Evolutionary conservation across 2,888 invertebrate species (phyloP).

Genomic region (Amorpha juglandis): DNA sequence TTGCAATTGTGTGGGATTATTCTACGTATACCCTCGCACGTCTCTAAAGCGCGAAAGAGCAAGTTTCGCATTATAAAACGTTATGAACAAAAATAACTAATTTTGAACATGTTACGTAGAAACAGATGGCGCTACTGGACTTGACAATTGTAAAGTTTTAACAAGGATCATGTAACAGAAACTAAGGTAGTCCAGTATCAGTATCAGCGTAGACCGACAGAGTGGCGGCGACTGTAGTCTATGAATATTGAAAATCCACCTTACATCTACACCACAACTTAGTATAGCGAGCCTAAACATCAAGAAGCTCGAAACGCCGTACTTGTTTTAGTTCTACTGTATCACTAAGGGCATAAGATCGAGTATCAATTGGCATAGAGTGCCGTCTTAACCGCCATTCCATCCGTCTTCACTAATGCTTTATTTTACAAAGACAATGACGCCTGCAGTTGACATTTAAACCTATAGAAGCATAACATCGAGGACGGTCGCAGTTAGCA

Average conservation of each 20-base stretch:
- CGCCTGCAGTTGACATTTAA: slow-evolving; percentile 3
- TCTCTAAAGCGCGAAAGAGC: not conserved
- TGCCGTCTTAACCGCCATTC: not conserved
- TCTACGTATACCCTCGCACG: slow-evolving; percentile 9
- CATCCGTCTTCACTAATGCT: not conserved
- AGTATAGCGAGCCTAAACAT: too few species aligned
- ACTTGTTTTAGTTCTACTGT: not conserved
- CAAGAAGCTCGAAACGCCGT: not conserved
- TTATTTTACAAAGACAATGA: not conserved
- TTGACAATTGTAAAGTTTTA: not conserved
- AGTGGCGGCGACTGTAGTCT: too few species aligned
- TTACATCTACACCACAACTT: too few species aligned
- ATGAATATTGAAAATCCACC: too few species aligned
- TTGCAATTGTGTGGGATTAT: slow-evolving; percentile 7
- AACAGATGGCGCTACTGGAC: slow-evolving; percentile 14
- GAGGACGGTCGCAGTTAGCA: slow-evolving; percentile 57
- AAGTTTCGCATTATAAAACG: not conserved
- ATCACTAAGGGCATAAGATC: not conserved
- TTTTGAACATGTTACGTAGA: not conserved
- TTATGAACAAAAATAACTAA: slow-evolving; percentile 6
- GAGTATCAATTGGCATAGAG: not conserved
- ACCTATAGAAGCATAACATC: slow-evolving; percentile 43
- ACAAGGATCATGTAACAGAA: not conserved
- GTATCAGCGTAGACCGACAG: not conserved
- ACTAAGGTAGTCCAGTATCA: not conserved